Conservation (phyloP, 2,113 vertebrate species). For the Jacana jacana region DNA sequence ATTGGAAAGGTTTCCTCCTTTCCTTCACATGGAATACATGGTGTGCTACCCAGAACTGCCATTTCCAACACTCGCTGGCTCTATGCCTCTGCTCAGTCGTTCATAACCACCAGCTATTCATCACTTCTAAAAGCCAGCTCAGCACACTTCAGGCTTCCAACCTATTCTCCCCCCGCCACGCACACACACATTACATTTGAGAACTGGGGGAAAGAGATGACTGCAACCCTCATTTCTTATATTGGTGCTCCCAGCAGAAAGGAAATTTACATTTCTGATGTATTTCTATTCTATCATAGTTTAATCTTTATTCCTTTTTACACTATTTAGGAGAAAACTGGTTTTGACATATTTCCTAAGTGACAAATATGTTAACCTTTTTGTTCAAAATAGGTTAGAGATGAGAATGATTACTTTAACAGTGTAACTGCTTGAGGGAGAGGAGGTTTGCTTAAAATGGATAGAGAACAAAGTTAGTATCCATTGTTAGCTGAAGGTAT, state of each 20-base stretch:
- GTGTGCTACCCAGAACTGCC: not conserved
- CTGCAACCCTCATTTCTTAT: not conserved
- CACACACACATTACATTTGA: not conserved
- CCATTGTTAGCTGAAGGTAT: not conserved
- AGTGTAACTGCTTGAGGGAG: not conserved
- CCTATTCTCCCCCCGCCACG: not conserved
- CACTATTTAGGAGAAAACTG: not conserved
- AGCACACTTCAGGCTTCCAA: constrained; percentile 14
- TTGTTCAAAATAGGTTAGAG: not conserved
- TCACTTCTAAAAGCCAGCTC: constrained; percentile 10
- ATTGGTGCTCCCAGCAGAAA: not conserved
- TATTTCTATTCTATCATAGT: not conserved
- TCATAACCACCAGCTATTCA: not conserved
- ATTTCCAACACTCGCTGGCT: not conserved
- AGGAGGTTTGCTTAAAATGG: not conserved
- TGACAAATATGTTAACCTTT: not conserved
- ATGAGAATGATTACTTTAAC: not conserved
- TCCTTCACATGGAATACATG: not conserved
- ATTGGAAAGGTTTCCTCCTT: not conserved
- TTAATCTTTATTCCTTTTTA: not conserved
- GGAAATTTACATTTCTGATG: not conserved
- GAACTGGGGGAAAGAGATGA: not conserved
- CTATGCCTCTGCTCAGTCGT: not conserved
- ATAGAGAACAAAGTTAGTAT: not conserved
- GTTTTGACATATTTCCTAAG: not conserved